Conservation (phyloP, 2,888 invertebrate genomes). For the Ormyrus rosae region DNA sequence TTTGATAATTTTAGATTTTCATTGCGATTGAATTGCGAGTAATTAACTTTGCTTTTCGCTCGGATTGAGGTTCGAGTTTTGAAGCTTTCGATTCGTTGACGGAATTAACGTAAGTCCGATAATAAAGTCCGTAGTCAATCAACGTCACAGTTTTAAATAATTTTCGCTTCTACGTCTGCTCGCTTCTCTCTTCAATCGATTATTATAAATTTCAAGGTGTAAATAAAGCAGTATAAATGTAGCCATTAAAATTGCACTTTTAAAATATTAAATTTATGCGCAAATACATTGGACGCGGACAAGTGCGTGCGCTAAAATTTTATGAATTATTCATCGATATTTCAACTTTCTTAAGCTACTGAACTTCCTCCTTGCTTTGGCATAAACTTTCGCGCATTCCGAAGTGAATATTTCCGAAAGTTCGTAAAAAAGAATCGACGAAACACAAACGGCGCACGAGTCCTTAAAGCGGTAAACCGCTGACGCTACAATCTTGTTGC, state of each 20-base stretch:
- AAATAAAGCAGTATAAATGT: neutral
- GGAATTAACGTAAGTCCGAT: too few relatives aligned
- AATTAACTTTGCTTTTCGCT: too few relatives aligned
- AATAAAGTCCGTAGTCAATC: too few relatives aligned
- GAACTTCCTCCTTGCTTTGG: neutral
- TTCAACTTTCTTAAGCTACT: conserved; percentile 28
- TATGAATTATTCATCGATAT: conserved; percentile 33
- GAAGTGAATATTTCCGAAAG: conserved; percentile 2
- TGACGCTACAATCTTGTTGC: neutral
- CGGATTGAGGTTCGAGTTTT: too few relatives aligned
- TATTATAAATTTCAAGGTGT: neutral
- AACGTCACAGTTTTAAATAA: too few relatives aligned
- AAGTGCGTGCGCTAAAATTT: neutral
- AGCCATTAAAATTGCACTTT: neutral
- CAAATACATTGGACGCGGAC: neutral
- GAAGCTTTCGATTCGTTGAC: too few relatives aligned
- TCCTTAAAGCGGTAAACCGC: neutral
- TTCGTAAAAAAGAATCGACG: conserved; percentile 6
- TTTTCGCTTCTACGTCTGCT: too few relatives aligned
- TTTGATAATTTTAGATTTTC: too few relatives aligned
- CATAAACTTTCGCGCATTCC: conserved; percentile 13
- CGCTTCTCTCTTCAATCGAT: too few relatives aligned
- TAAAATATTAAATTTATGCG: neutral
- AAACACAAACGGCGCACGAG: neutral
- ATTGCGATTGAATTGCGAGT: too few relatives aligned